Evolutionary conservation across 1,140 invertebrate species (phyloP).

Genomic region (Magallana ariakensis): DNA sequence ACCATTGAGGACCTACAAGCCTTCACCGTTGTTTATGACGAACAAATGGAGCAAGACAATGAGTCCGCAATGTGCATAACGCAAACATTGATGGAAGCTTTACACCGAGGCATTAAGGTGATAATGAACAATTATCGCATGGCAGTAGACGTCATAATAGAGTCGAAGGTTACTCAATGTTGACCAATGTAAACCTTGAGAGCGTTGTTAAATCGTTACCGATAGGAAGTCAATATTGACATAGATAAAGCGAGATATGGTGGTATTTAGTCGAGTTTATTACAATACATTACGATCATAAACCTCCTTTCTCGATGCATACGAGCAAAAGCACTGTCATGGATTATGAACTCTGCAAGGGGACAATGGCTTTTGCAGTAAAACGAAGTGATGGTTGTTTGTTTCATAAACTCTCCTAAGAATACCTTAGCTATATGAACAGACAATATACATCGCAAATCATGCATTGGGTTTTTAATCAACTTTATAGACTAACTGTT

Average conservation of each 20-base stretch:
- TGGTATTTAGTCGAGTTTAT: conserved; percentile 27
- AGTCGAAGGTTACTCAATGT: background rate
- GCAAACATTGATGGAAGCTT: conserved; percentile 14
- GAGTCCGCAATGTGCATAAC: background rate
- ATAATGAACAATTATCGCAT: conserved; percentile 22
- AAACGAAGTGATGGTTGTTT: background rate
- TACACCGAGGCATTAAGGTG: conserved; percentile 4
- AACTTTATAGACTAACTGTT: too few relatives aligned
- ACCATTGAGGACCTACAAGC: too few relatives aligned
- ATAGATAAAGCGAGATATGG: conserved; percentile 1
- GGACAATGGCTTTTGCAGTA: background rate
- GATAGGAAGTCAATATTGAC: conserved; percentile 24
- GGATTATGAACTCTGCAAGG: background rate
- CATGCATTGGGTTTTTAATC: too few relatives aligned
- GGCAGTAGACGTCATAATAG: conserved; percentile 21
- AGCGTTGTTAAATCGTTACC: background rate
- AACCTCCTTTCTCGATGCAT: background rate
- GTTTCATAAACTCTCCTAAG: too few relatives aligned
- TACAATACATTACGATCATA: conserved; percentile 19
- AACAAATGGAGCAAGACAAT: background rate
- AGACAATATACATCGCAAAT: too few relatives aligned
- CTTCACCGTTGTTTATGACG: too few relatives aligned
- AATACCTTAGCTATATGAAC: too few relatives aligned
- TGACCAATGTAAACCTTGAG: background rate
- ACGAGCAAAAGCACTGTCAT: background rate